Evolutionary conservation across 2,888 invertebrate species (phyloP).

Genomic region (Patella depressa): DNA sequence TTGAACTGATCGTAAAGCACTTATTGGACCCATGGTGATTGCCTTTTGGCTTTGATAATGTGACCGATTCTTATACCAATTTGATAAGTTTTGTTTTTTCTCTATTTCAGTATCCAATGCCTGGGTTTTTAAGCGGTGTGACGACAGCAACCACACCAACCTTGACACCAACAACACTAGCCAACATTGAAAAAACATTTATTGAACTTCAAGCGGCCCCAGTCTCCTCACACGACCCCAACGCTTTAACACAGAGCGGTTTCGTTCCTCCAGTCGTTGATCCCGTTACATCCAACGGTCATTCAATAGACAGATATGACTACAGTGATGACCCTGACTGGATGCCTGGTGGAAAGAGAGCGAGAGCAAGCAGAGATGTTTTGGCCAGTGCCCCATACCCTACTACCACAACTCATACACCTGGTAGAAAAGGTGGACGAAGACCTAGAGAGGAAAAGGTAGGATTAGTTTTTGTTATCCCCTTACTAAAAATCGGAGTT

Average conservation of each 20-base stretch:
- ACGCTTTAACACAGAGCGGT: conserved; percentile 80
- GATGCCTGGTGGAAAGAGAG: conserved; percentile 44
- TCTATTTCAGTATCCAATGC: conserved; percentile 56
- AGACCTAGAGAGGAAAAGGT: conserved; percentile 27
- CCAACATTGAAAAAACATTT: conserved; percentile 91
- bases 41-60: too few species aligned
- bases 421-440: conserved; percentile 20
- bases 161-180: conserved; percentile 92
- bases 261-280: conserved; percentile 85
- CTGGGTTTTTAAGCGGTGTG: conserved; percentile 76
- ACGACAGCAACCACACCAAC: conserved; percentile 94
- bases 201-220: conserved; percentile 84
- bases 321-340: conserved; percentile 54
- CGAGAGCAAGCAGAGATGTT: conserved; percentile 27
- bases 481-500: too few species aligned
- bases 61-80: too few species aligned
- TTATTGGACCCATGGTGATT: too few species aligned
- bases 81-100: conserved; percentile 7
- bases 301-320: conserved; percentile 49
- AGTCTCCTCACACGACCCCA: conserved; percentile 52
- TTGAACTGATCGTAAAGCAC: too few species aligned
- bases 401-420: conserved; percentile 1
- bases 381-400: conserved; percentile 2
- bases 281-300: conserved; percentile 32
- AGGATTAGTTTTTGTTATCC: background rate